phyloP scores from a whole-genome alignment of 2,113 vertebrate genomes.

The Spilogale gracilis region DNA sequence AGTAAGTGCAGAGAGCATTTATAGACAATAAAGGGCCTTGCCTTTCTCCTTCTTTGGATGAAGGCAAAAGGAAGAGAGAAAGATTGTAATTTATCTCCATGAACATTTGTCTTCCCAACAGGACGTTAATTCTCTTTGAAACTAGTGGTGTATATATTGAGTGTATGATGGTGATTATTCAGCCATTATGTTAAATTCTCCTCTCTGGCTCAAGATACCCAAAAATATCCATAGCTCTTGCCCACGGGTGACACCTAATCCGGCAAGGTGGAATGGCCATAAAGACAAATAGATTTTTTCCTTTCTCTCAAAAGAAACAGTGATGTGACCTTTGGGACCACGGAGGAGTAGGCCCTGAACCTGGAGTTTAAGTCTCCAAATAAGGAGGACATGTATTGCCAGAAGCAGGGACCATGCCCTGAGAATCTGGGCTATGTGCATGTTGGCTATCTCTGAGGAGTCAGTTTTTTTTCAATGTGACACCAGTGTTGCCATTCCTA shows the following conservation, averaged over 20 bases:
- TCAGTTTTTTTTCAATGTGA: background rate
- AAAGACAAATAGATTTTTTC: background rate
- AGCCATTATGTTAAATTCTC: background rate
- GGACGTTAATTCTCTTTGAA: background rate
- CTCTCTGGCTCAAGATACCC: background rate
- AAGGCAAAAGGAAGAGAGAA: background rate
- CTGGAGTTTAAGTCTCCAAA: background rate
- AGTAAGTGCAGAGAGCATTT: background rate
- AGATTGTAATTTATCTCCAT: background rate
- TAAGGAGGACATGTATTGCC: background rate
- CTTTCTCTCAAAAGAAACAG: background rate
- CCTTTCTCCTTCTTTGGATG: background rate
- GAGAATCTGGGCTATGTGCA: accelerated
- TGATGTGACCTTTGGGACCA: background rate
- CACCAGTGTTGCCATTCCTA: background rate
- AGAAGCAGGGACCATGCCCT: too few species aligned
- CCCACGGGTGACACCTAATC: background rate
- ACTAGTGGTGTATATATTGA: background rate
- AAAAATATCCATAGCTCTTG: background rate
- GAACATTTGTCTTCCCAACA: background rate
- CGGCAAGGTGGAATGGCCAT: background rate
- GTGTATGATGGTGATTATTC: background rate
- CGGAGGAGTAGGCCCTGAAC: background rate
- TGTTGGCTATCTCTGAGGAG: background rate
- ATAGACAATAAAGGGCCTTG: background rate